These are phyloP conservation scores for Macaria notata DNA, from an alignment of 2,888 invertebrate species.

Conservation along the genomic window DNA sequence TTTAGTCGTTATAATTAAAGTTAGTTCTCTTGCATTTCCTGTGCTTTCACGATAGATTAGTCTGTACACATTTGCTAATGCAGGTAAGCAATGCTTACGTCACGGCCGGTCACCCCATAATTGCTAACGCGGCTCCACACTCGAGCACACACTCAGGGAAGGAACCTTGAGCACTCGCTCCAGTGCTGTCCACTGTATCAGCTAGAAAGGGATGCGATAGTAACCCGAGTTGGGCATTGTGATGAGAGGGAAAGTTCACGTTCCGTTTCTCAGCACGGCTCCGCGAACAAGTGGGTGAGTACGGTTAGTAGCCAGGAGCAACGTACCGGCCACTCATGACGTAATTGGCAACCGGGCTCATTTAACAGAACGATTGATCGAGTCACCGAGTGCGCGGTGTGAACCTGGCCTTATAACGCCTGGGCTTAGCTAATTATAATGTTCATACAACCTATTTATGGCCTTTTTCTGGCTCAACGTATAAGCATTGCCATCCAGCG, in stretches of 20 bases:
- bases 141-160: slow-evolving; percentile 18
- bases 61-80: slow-evolving; percentile 1
- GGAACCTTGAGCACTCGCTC: slow-evolving; percentile 31
- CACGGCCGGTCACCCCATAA: slow-evolving; percentile 25
- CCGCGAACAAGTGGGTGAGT: slow-evolving; percentile 76
- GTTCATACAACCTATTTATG: too few relatives aligned
- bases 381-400: slow-evolving; percentile 46
- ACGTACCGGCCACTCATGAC: slow-evolving; percentile 76
- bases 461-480: too few relatives aligned
- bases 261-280: slow-evolving; percentile 74
- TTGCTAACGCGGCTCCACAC: slow-evolving; percentile 22
- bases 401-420: slow-evolving; percentile 13
- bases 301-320: slow-evolving; percentile 71
- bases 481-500: too few relatives aligned
- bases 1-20: too few relatives aligned
- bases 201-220: slow-evolving; percentile 51
- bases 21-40: too few relatives aligned
- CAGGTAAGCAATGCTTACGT: slow-evolving; percentile 22
- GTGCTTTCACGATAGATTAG: too few relatives aligned
- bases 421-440: slow-evolving; percentile 3
- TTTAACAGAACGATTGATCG: slow-evolving; percentile 65
- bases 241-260: slow-evolving; percentile 79
- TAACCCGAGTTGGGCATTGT: slow-evolving; percentile 65
- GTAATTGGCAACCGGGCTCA: slow-evolving; percentile 75
- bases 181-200: slow-evolving; percentile 35